Percentiles rank a stretch among this genome's conserved stretches.
Conservation (phyloP, 2,888 invertebrate species). For the Drosophila monieri region DNA sequence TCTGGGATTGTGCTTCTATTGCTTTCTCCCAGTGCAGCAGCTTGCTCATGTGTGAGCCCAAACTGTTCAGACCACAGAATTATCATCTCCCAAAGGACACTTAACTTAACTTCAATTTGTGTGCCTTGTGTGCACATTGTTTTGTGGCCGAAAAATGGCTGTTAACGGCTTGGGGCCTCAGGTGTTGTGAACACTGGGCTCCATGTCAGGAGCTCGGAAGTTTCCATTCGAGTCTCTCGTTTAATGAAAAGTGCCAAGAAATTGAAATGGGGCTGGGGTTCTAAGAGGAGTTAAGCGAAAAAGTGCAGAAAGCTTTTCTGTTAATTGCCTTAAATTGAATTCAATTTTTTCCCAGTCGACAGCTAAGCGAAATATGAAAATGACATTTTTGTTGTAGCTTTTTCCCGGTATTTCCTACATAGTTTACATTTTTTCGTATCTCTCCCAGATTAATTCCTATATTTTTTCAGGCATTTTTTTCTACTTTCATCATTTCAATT, state of each 20-base stretch:
- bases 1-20: background rate
- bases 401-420: conserved; percentile 13
- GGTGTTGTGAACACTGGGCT: conserved; percentile 15
- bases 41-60: conserved; percentile 16
- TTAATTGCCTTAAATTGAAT: conserved; percentile 61
- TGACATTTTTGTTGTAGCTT: conserved; percentile 48
- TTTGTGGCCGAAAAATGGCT: conserved; percentile 48
- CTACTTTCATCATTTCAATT: conserved; percentile 67
- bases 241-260: conserved; percentile 28
- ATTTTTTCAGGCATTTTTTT: conserved; percentile 22
- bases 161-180: conserved; percentile 27
- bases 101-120: conserved; percentile 49
- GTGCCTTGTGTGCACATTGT: conserved; percentile 44
- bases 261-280: background rate
- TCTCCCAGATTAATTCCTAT: conserved; percentile 22
- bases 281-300: background rate
- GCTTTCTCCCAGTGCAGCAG: conserved; percentile 8
- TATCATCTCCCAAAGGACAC: conserved; percentile 41
- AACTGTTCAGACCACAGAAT: conserved; percentile 36
- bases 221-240: conserved; percentile 9
- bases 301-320: conserved; percentile 27
- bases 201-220: conserved; percentile 12
- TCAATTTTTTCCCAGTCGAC: conserved; percentile 58
- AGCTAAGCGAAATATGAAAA: conserved; percentile 56
- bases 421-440: conserved; percentile 8